These are phyloP conservation scores for Corythucha ciliata DNA, from an alignment of 2,888 invertebrate species.

Conservation along the genomic window DNA sequence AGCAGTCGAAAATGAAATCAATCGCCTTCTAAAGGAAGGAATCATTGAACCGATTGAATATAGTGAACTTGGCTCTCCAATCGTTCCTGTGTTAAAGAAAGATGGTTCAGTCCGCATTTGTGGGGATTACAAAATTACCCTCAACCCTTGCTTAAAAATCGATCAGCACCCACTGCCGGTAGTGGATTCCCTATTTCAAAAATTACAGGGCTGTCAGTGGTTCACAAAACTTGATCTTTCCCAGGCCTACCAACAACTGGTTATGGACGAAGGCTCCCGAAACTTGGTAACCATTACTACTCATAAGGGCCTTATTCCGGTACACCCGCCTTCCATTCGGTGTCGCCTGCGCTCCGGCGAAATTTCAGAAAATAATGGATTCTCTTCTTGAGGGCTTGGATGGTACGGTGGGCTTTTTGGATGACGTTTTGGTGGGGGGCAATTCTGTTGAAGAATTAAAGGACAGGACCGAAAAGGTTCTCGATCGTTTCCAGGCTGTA, in stretches of 20 bases:
- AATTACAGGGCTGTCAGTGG: constrained; percentile 29
- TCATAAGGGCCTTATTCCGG: constrained; percentile 38
- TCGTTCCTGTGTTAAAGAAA: constrained; percentile 39
- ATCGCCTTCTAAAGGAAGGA: constrained; percentile 30
- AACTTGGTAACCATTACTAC: constrained; percentile 39
- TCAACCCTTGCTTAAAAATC: constrained; percentile 18
- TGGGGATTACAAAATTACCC: constrained; percentile 16
- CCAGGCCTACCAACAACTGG: constrained; percentile 28
- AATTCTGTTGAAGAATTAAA: constrained; percentile 21
- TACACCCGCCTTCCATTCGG: constrained; percentile 36
- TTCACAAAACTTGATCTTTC: constrained; percentile 26
- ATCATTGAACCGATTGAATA: constrained; percentile 33
- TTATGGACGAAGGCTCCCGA: constrained; percentile 37
- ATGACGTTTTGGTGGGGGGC: constrained; percentile 34
- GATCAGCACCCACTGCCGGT: constrained; percentile 27
- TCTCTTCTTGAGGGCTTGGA: constrained; percentile 36
- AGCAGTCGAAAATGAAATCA: constrained; percentile 34
- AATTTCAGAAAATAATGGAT: constrained; percentile 36
- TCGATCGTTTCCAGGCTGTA: neutral
- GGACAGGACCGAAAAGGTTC: neutral
- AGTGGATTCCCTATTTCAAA: constrained; percentile 21
- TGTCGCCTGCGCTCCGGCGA: constrained; percentile 33
- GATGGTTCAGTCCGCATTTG: constrained; percentile 38
- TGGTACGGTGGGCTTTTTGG: constrained; percentile 17
- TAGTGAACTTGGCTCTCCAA: constrained; percentile 38